Evolutionary conservation across 1,140 invertebrate species (phyloP).

Genomic region (Anadara kagoshimensis): DNA sequence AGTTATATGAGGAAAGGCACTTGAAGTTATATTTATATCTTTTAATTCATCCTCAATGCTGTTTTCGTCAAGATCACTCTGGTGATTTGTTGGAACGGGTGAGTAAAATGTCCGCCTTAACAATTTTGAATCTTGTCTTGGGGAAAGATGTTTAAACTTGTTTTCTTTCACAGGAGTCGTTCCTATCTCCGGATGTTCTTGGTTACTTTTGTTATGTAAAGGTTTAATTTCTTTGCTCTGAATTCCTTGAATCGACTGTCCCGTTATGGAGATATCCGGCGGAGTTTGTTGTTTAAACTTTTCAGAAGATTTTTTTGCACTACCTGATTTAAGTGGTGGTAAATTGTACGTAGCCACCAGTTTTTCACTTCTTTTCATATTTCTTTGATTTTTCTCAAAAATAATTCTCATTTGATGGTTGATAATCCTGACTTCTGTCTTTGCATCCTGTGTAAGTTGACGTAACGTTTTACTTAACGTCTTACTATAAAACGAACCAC

Average conservation of each 20-base stretch:
- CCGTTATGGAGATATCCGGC: background rate
- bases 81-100: background rate
- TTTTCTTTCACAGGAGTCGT: background rate
- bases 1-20: conserved; percentile 35
- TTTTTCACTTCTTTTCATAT: conserved; percentile 30
- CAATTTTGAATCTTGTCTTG: background rate
- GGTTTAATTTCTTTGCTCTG: background rate
- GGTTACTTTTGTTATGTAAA: background rate
- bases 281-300: background rate
- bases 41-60: background rate
- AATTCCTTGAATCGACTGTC: no score
- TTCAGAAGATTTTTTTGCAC: background rate
- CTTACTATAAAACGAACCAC: conserved; percentile 16
- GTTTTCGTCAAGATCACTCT: background rate
- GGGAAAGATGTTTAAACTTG: background rate
- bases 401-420: conserved; percentile 18
- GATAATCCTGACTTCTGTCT: conserved; percentile 17
- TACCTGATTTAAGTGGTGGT: conserved; percentile 16
- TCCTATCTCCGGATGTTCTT: background rate
- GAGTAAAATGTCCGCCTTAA: conserved; percentile 10
- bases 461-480: conserved; percentile 4
- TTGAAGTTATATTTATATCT: background rate
- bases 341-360: conserved; percentile 21
- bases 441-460: conserved; percentile 12
- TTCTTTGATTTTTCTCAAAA: background rate